Evolutionary conservation across 2,113 vertebrate species (phyloP).

Genomic region (Jaculus jaculus): DNA sequence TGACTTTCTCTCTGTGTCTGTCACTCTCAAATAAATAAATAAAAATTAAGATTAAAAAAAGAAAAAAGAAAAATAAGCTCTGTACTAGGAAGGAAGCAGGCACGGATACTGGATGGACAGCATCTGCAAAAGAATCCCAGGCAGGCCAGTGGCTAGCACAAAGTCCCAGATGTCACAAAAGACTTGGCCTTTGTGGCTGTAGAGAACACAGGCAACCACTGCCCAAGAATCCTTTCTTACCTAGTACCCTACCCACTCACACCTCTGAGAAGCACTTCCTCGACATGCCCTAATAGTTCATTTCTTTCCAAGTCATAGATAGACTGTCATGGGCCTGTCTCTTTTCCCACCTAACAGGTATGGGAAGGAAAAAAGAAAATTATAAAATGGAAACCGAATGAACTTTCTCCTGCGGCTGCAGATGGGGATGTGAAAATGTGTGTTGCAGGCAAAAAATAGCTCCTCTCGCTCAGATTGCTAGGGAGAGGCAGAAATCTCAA

Average conservation of each 20-base stretch:
- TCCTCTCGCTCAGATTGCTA: neutral
- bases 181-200: neutral
- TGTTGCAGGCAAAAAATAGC: neutral
- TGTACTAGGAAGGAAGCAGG: neutral
- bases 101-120: no score
- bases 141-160: neutral
- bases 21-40: no score
- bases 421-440: neutral
- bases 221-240: neutral
- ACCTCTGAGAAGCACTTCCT: neutral
- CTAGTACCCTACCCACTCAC: neutral
- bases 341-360: neutral
- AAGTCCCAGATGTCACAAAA: neutral
- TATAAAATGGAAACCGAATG: neutral
- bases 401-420: neutral
- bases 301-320: constrained; percentile 6
- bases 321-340: neutral
- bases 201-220: neutral
- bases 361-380: neutral
- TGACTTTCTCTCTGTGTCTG: no score
- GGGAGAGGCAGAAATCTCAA: constrained; percentile 4
- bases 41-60: no score
- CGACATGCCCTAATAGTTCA: neutral
- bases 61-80: neutral
- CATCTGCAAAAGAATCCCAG: neutral